Evolutionary conservation across 2,888 invertebrate genomes (phyloP), one percentile per base, ranked within the genome.

Genomic region (Rhimphoctona megacephalus): DNA sequence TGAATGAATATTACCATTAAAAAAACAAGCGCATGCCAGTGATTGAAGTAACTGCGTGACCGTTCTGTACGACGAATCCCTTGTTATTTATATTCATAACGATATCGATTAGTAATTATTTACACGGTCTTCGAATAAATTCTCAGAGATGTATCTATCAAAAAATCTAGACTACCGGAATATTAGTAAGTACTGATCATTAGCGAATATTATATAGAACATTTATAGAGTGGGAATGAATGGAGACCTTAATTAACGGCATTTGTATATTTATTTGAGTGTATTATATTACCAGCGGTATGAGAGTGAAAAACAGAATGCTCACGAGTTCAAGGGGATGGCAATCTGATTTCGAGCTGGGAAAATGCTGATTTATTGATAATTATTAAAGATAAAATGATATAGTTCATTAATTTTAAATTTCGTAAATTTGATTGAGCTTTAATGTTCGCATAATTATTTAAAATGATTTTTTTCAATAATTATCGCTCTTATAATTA

Each of bases 61-160:
- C 19, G n/a, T 39, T 43, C 70, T 43, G 17, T 43, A 49, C 19
- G n/a, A 54, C 33, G 22, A 66, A 74, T 30, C 57, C 39, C 49
- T 81, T 76, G 61, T 84, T 81, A 61, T 64, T 52, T 49, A 52
- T 69, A 69, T 74, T 81, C 43, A 76, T 30, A 81, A 81, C 69
- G 66, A 73, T 74, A 84, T 80, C 70, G 49, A 64, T 52, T 54
- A 49, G 72, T 61, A 30, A 43, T 83, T 72, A 83, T 83, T 73
- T 36, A 79, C 69, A 66, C 25, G 43, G 25, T 82, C 82, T 70
- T 54, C 61, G 77, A 80, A 85, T 77, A 30, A 25, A 67, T 57
- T 72, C 76, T 73, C 67, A 52, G 85, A 67, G 74, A 83, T 81
- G 85, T 85, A 87, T 76, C 85, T 83, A 84, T 87, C 81, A 81